Conservation (phyloP, 2,888 invertebrate genomes). For the Temnothorax rugatulus region DNA sequence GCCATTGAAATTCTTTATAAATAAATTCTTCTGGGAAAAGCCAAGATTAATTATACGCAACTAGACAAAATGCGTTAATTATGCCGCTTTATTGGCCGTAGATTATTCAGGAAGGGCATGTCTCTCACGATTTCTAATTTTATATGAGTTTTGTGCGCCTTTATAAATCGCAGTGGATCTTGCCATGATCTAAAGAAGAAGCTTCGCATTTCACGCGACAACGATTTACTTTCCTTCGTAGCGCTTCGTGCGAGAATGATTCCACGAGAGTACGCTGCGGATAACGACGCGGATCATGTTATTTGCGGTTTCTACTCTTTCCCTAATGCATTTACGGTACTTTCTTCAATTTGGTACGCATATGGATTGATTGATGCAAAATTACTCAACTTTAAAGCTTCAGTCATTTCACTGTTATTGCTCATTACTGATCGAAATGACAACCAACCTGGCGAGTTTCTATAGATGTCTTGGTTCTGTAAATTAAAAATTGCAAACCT, state of each 20-base stretch:
- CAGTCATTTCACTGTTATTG: not conserved
- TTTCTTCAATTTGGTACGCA: slow-evolving; percentile 48
- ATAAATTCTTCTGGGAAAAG: not conserved
- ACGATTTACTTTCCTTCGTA: slow-evolving; percentile 62
- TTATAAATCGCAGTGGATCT: slow-evolving; percentile 39
- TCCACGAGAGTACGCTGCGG: slow-evolving; percentile 5
- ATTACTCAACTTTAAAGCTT: not conserved
- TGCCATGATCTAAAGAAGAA: slow-evolving; percentile 40
- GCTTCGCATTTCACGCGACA: slow-evolving; percentile 34
- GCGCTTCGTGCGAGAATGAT: slow-evolving; percentile 49
- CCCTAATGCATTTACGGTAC: not conserved
- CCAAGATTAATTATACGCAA: slow-evolving; percentile 10
- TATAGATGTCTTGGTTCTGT: not conserved
- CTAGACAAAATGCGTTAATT: slow-evolving; percentile 28
- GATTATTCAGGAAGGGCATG: slow-evolving; percentile 59
- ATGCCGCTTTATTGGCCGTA: slow-evolving; percentile 1
- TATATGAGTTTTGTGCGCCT: slow-evolving; percentile 20
- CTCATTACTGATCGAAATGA: not conserved
- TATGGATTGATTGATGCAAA: slow-evolving; percentile 24
- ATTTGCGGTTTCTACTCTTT: slow-evolving; percentile 53
- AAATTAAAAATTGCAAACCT: not conserved
- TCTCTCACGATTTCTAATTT: slow-evolving; percentile 67
- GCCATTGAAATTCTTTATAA: not conserved
- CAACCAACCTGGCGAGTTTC: not conserved
- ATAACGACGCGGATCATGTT: slow-evolving; percentile 31